Evolutionary conservation across 1,140 invertebrate species (phyloP), one percentile per base, ranked within the genome.

Genomic region (Andrena cerasifolii): DNA sequence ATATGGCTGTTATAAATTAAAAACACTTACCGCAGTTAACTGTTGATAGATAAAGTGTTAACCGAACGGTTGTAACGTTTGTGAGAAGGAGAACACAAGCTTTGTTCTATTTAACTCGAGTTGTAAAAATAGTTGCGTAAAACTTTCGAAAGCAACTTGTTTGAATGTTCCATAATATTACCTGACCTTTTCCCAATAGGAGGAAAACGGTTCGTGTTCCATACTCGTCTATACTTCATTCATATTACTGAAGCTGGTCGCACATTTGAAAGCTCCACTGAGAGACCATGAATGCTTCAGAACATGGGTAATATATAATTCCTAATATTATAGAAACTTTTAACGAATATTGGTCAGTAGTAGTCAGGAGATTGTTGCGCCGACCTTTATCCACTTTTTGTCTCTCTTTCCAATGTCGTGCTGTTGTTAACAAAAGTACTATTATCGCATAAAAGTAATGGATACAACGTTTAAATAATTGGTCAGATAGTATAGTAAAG

Each of bases 281-380:
- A 90, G 79, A 90, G 88, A 95, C 89, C 85, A 96, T 96, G 95
- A 96, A 96, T 94, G 94, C 95, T 90, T 95, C 95, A 89, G 95
- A 96, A 94, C 95, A 96, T 94, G 95, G 95, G 95, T 96, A 96
- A 95, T 82, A 83, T 65, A 79, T 73, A 73, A 78, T 65, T 14
- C 31, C 14, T 33, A 65, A 47, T n/a, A 59, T 24, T 47, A 51
- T 31, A 63, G 6, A 71, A 31, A 63, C 43, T 4, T 51, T 61
- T 26, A n/a, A 40, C 28, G 10, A 56, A 56, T 62, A 58, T 49
- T 1, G 21, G 18, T 26, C 56, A 67, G 24, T 21, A 45, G 28
- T 14, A 6, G 24, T 58, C 7, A 51, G 33, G 31, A 59, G 24
- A 36, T 8, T 8, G 24, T 33, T 49, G 14, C 18, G 12, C 10